Percentiles rank a stretch among this genome's conserved stretches.
phyloP scores from a whole-genome alignment of 2,797 vertebrate genomes.

The Anabacerthia variegaticeps region DNA sequence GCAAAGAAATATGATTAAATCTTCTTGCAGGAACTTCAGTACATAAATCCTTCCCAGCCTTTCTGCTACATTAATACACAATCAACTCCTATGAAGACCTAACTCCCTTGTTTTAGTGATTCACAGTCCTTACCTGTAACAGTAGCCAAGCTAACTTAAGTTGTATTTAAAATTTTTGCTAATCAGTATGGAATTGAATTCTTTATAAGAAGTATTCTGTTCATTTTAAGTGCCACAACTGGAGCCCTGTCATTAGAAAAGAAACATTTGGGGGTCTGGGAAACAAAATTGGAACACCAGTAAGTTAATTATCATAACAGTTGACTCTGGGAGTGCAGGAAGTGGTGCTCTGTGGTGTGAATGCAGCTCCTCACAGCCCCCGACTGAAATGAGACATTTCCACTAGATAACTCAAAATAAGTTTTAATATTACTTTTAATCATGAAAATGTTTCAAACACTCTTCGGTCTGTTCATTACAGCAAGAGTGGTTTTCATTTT shows the following conservation, averaged over 20 bases:
- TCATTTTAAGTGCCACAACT: slow-evolving; percentile 17
- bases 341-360: slow-evolving; percentile 52
- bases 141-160: background rate
- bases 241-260: slow-evolving; percentile 65
- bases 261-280: slow-evolving; percentile 61
- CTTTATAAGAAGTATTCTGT: background rate
- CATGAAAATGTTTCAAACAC: slow-evolving; percentile 10
- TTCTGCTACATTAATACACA: slow-evolving; percentile 41
- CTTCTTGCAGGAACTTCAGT: slow-evolving; percentile 23
- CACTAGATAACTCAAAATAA: slow-evolving; percentile 50
- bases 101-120: background rate
- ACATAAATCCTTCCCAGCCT: slow-evolving; percentile 25
- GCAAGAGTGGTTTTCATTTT: slow-evolving; percentile 68
- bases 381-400: slow-evolving; percentile 28
- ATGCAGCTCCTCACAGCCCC: slow-evolving; percentile 21
- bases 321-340: slow-evolving; percentile 55
- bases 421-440: slow-evolving; percentile 63
- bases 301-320: slow-evolving; percentile 72
- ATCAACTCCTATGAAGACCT: background rate
- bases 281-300: slow-evolving; percentile 57
- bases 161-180: slow-evolving; percentile 47
- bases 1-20: slow-evolving; percentile 21
- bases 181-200: slow-evolving; percentile 46
- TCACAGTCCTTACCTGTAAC: slow-evolving; percentile 3
- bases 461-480: slow-evolving; percentile 63